Evolutionary conservation across 2,888 invertebrate genomes (phyloP).

Genomic region (Chironomus tentans): DNA sequence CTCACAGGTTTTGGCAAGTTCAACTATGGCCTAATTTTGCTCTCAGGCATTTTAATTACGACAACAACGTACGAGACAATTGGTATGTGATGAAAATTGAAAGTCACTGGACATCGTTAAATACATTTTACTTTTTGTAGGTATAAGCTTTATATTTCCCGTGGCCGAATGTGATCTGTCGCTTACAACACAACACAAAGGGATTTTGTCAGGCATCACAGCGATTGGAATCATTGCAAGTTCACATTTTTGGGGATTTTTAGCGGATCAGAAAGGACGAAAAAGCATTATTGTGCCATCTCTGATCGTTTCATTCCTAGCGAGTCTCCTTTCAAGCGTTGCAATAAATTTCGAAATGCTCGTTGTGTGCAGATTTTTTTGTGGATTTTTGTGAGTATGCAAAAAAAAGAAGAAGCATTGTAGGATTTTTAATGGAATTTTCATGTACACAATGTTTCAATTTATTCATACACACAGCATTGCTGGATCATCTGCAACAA

Average conservation of each 20-base stretch:
- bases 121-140: conserved; percentile 29
- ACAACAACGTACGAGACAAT: conserved; percentile 9
- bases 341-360: conserved; percentile 44
- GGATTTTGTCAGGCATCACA: conserved; percentile 39
- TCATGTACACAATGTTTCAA: not conserved
- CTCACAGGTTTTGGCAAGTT: conserved; percentile 11
- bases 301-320: conserved; percentile 41
- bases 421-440: not conserved
- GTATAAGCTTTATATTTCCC: conserved; percentile 46
- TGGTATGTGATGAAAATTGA: not conserved
- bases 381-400: conserved; percentile 44
- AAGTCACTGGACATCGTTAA: not conserved
- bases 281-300: conserved; percentile 44
- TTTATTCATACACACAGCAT: conserved; percentile 32
- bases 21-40: not conserved
- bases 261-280: conserved; percentile 47
- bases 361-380: conserved; percentile 44
- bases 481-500: conserved; percentile 45
- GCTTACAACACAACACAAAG: conserved; percentile 38
- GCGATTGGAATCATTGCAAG: conserved; percentile 43
- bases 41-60: conserved; percentile 6
- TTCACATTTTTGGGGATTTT: conserved; percentile 49
- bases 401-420: not conserved
- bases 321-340: conserved; percentile 45
- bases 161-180: conserved; percentile 43